Percentiles rank a stretch among this genome's conserved stretches.
These are phyloP conservation scores for Euproctis similis DNA, from an alignment of 2,888 invertebrate genomes.

Conservation along the genomic window DNA sequence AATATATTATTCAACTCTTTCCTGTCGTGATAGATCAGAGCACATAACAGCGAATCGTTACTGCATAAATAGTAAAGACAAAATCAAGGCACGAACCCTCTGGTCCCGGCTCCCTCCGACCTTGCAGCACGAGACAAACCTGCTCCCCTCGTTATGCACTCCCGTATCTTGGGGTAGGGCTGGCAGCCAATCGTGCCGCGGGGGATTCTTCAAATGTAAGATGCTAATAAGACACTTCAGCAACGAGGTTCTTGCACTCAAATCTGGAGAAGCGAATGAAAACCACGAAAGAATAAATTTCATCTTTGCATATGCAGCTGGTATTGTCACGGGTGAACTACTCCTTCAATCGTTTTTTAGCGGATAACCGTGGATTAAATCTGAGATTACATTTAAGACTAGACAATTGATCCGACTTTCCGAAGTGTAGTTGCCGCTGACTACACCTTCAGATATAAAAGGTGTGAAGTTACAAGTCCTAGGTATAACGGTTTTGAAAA, in stretches of 20 bases:
- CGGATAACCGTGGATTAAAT: too few relatives aligned
- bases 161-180: conserved; percentile 15
- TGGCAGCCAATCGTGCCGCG: conserved; percentile 5
- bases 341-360: too few relatives aligned
- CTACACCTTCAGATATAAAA: too few relatives aligned
- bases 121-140: conserved; percentile 29
- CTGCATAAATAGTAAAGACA: conserved; percentile 21
- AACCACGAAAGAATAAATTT: too few relatives aligned
- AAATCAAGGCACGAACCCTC: conserved; percentile 11
- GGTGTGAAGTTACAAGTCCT: too few relatives aligned
- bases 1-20: conserved; percentile 7
- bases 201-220: conserved; percentile 1
- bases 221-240: conserved; percentile 1
- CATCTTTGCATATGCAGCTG: too few relatives aligned
- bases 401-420: too few relatives aligned
- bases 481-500: too few relatives aligned
- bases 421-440: too few relatives aligned
- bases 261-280: too few relatives aligned
- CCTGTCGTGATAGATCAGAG: conserved; percentile 9
- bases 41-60: conserved; percentile 14
- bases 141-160: conserved; percentile 21
- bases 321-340: too few relatives aligned
- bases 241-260: background rate
- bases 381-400: too few relatives aligned
- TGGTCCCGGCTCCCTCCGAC: conserved; percentile 17